Evolutionary conservation across 2,888 invertebrate genomes (phyloP), one percentile per base, ranked within the genome.

Genomic region (Hoplodrina blanda): DNA sequence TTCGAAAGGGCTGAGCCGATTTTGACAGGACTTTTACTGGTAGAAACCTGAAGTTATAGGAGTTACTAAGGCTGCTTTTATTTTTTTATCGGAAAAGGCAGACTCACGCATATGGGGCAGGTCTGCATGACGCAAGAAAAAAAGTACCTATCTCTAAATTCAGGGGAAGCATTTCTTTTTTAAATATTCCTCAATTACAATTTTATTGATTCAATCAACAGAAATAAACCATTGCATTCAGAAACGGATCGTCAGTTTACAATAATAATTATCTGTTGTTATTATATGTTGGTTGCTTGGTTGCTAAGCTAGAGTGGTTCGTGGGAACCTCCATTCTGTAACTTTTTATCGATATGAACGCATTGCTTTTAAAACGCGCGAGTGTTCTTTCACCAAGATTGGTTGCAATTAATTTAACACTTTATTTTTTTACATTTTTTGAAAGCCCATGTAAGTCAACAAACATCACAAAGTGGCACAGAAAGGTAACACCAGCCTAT

Each of bases 281-380:
- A 62, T 17, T 65, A 52, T 54, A 67, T 78, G 54, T 56, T 73
- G 73, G 62, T 73, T 73, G 54, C 44, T 61, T 19, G n/a, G 54
- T 49, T 56, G 20, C 30, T 41, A 41, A 50, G 55, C n/a, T 55
- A 55, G n/a, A 66, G 62, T 73, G 50, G 53, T 46, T 33, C 73
- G 76, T 73, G 78, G 69, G 78, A 77, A 77, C 54, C 5, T 53
- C 17, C 11, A 68, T 76, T 73, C 13, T 73, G 73, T 19, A 20
- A 33, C 37, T 62, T 76, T 62, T 57, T 62, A 52, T 62, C 46
- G 53, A 54, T 67, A 55, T 59, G 30, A 52, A 54, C 17, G 46
- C 33, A 37, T 59, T 56, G 33, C 37, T 68, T 49, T 59, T 62
- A 50, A 30, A 60, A 49, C 53, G 50, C 59, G 44, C 37, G 11